Conservation (phyloP, 2,797 vertebrate species). For the Margarornis squamiger region DNA sequence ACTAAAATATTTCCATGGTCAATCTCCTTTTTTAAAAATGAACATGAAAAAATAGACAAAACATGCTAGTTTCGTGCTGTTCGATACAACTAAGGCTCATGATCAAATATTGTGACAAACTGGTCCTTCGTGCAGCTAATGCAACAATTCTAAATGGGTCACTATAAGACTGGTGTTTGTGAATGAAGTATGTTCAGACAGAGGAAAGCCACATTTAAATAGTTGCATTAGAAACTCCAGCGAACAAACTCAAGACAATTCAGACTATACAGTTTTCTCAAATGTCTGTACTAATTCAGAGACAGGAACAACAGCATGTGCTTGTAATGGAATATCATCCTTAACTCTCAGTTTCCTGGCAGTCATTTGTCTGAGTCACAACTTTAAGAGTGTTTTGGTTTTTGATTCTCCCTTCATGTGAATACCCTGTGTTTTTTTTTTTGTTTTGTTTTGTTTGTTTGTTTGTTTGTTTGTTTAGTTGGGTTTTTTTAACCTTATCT, state of each 20-base stretch:
- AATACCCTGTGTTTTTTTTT: not conserved
- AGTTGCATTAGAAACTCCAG: not conserved
- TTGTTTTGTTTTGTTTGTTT: not conserved
- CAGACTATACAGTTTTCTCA: not conserved
- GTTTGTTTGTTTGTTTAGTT: too few species aligned
- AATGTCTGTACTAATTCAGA: not conserved
- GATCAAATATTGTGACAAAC: not conserved
- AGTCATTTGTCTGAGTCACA: slow-evolving; percentile 13
- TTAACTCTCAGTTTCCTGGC: not conserved
- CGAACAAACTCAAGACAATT: not conserved
- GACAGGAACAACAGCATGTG: not conserved
- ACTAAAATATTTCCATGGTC: not conserved
- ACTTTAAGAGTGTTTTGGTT: not conserved
- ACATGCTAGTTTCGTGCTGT: fast-evolving
- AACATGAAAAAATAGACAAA: not conserved
- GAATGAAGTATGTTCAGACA: not conserved
- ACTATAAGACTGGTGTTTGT: not conserved
- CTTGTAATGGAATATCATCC: not conserved
- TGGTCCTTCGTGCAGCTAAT: not conserved
- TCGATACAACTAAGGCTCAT: not conserved
- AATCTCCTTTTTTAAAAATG: not conserved
- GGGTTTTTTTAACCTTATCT: too few species aligned
- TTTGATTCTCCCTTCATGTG: fast-evolving
- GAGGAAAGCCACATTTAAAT: not conserved
- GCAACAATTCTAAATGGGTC: not conserved